Evolutionary conservation across 2,888 invertebrate species (phyloP), one percentile per base, ranked within the genome.

Genomic region (Epiblema foenella): DNA sequence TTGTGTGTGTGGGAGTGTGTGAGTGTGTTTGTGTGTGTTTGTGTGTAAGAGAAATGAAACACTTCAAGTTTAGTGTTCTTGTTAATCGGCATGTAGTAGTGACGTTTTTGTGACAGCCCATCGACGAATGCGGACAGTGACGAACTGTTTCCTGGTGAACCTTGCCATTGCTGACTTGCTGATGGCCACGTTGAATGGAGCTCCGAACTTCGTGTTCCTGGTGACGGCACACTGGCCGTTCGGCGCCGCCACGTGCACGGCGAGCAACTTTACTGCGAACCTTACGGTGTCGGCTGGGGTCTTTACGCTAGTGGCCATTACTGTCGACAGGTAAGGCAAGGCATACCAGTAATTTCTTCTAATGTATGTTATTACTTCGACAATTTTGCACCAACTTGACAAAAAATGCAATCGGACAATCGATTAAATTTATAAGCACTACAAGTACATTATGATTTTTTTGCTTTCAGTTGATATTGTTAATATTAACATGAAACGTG

Each of bases 81-180:
- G 3, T 33, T 37, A 0, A 20, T 18, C n/a, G n/a, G 7, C 29
- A 51, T 49, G 29, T 57, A 17, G 18, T 39, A 17, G 39, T 70
- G 37, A 8, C 39, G 12, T 69, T 63, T 62, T 18, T 18, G 11
- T 37, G 29, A 46, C 92, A 97, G 97, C 97, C 62, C 97, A 97
- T 83, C 95, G 96, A 68, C 94, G 96, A 74, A 97, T 97, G 97
- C 90, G 98, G 73, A 98, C 98, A 1, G 97, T 98, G 10, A 98
- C 98, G 68, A 98, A 98, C 90, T 98, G 97, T 88, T 98, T 98
- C 88, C 95, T 98, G 65, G 96, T 98, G 54, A 98, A 98, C 89
- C 90, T 98, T 75, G 98, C 98, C 63, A 94, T 97, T 11, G 97
- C 98, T 2, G 98, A 98, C 84, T 93, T 98, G 60, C 94, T 98